These are phyloP conservation scores for Perdita meconis DNA, from an alignment of 2,888 invertebrate genomes.

Conservation along the genomic window DNA sequence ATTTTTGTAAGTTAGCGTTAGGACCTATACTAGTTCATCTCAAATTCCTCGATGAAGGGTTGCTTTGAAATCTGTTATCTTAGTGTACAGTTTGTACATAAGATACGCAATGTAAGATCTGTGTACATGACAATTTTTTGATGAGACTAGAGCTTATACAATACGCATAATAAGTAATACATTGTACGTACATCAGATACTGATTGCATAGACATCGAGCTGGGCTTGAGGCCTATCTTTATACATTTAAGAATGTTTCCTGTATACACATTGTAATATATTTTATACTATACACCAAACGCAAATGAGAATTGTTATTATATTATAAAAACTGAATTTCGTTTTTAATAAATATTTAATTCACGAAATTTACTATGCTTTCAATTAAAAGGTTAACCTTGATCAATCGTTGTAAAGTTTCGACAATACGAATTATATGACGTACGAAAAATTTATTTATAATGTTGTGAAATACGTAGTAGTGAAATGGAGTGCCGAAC, in stretches of 20 bases:
- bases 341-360: slow-evolving; percentile 76
- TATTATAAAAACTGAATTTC: slow-evolving; percentile 70
- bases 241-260: slow-evolving; percentile 67
- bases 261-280: slow-evolving; percentile 82
- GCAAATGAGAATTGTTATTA: slow-evolving; percentile 76
- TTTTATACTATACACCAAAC: slow-evolving; percentile 79
- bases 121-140: slow-evolving; percentile 43
- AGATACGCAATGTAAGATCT: slow-evolving; percentile 43
- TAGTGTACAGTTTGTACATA: slow-evolving; percentile 58
- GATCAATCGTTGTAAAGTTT: not conserved
- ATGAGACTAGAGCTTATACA: slow-evolving; percentile 58
- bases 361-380: slow-evolving; percentile 28
- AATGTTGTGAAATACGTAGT: no score
- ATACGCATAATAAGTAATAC: slow-evolving; percentile 55
- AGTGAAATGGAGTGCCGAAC: no score
- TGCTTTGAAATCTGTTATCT: slow-evolving; percentile 52
- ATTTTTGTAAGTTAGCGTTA: slow-evolving; percentile 33
- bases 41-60: slow-evolving; percentile 37
- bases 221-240: slow-evolving; percentile 76
- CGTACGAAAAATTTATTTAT: no score
- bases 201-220: slow-evolving; percentile 70
- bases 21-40: slow-evolving; percentile 29
- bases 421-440: not conserved
- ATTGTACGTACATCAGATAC: slow-evolving; percentile 49
- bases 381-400: no score